Base-by-base conservation (phyloP, 2,888 invertebrate genomes). In the Ellobium chinense region DNA sequence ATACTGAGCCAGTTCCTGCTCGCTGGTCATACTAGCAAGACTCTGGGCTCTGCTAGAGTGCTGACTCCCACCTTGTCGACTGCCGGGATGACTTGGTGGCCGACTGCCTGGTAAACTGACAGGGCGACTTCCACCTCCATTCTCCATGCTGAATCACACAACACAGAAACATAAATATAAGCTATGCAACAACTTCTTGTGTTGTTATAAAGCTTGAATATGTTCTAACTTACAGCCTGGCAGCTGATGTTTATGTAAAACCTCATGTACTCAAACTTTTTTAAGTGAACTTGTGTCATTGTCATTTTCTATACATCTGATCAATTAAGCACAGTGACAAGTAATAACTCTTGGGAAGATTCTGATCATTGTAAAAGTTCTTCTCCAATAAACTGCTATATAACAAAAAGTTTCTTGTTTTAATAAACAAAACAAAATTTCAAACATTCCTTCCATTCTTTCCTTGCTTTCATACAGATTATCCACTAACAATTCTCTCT, bases 1-100 rank as follows among this genome's bases (percentile, higher is more conserved):
- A 70, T 88, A 89, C 74, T 90, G 87, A 12, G 87, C 84, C 9
- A 90, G 83, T 82, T 90, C 90, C 77, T 90, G 90, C 80, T 90
- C 90, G 81, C 90, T 90, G 12, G 87, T 88, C 21, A 89, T 66
- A 76, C 89, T 89, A 39, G 1, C 70, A 14, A 63, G 66, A 58
- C 83, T 83, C 70, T 86, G 86, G 12, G 87, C 85, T 7, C 88
- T 77, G 37, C 88, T 85, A 34, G 75, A 63, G 34, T 63, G 9
- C n/a, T 58, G 66, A 36, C 77, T 79, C 2, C 68, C 66, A 3
- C 54, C 54, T 37, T 82, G 87, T 37, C 84, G 87, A 21, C 87
- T 83, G 3, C 81, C 73, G 24, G 78, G 73, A 18, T 70, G 58
- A 27, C 72, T 78, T 46, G 78, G 78, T 72, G 78, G 78, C 39